Evolutionary conservation across 2,113 vertebrate species (phyloP), one percentile per base, ranked within the genome.

Genomic region (Poeciliopsis occidentalis): DNA sequence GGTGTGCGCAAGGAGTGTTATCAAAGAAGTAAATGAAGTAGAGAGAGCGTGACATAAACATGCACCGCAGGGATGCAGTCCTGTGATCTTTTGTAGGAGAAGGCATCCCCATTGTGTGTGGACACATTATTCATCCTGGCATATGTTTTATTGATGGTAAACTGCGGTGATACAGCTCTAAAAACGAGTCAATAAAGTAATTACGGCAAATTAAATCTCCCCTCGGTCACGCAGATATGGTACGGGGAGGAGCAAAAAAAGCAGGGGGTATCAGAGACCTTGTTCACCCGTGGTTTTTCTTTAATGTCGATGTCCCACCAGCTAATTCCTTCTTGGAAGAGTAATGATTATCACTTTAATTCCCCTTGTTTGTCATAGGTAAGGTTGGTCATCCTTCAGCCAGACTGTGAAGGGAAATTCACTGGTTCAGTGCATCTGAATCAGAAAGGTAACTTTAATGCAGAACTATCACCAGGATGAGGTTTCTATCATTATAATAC

Each of bases 171-270:
- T 92, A 92, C 81, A 66, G 89, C 82, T 82, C 83, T 80, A 81
- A 91, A 93, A 94, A 93, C 92, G 91, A 93, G 89, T 94, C 94
- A 94, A 95, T 95, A 94, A 93, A 90, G 92, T 92, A 93, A 94
- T 95, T 94, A 94, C 87, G 74, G 86, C 31, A 82, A 93, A 93
- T 94, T 92, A 94, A 93, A 93, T 85, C 87, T 91, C 88, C 88
- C 86, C 78, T 88, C 57, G n/a, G 88, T 77, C 71, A 77, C 78
- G 85, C 73, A 87, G 71, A 86, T 86, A 88, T 81, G 70, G 47
- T 74, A 86, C 30, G 34, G 76, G 83, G 67, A 75, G 63, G 29
- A 10, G 61, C 11, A 8, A 19, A 71, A 62, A 84, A 88, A 68
- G 71, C 87, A 84, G 10, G 60, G 80, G 87, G 76, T 85, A 87